phyloP scores from a whole-genome alignment of 2,113 vertebrate species.

The Corythaixoides concolor region DNA sequence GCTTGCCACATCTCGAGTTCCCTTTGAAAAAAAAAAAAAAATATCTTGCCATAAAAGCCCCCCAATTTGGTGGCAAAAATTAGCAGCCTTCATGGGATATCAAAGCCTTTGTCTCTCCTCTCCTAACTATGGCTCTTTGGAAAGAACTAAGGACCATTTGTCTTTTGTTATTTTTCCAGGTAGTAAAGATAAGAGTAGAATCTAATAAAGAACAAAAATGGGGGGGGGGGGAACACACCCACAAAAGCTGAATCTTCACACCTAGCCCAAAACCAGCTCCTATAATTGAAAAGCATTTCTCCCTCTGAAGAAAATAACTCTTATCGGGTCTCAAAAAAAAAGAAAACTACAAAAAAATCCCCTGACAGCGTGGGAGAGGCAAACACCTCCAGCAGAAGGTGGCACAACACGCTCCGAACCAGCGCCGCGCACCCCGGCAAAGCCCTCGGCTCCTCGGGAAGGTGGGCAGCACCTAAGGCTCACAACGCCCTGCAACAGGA shows the following conservation, averaged over 20 bases:
- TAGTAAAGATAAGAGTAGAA: slow-evolving; percentile 30
- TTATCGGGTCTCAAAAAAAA: background rate
- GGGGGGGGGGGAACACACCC: background rate
- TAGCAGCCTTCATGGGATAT: slow-evolving; percentile 22
- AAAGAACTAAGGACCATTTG: slow-evolving; percentile 12
- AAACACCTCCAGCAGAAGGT: background rate
- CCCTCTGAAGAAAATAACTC: background rate
- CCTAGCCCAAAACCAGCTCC: background rate
- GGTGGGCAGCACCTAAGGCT: background rate
- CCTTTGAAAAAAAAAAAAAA: background rate
- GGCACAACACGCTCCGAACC: background rate
- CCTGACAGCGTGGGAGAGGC: background rate
- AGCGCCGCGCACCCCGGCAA: background rate
- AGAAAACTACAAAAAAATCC: background rate
- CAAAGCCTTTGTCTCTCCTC: slow-evolving; percentile 30
- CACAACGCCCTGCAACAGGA: accelerated
- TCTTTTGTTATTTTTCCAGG: slow-evolving; percentile 38
- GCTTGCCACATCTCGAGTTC: background rate
- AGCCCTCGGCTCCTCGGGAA: accelerated
- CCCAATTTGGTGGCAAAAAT: slow-evolving; percentile 41
- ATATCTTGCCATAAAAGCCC: background rate
- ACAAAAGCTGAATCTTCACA: slow-evolving; percentile 58
- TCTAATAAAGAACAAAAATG: slow-evolving; percentile 28
- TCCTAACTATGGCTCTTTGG: background rate
- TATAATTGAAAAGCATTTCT: slow-evolving; percentile 29